Percentiles rank a stretch among this genome's conserved stretches.
These are phyloP conservation scores for Hetaerina americana DNA, from an alignment of 1,140 invertebrate species.

Conservation along the genomic window DNA sequence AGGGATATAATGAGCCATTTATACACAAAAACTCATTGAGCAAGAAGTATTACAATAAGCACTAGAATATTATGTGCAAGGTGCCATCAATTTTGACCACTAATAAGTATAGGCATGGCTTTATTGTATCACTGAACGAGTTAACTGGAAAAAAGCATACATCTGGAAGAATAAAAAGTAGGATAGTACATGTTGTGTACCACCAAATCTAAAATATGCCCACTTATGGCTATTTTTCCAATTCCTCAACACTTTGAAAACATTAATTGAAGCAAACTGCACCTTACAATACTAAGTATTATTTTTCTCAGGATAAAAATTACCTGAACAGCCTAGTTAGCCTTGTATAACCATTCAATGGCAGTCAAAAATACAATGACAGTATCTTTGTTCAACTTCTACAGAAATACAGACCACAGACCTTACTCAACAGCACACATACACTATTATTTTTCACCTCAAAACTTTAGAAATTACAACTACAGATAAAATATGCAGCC, in stretches of 20 bases:
- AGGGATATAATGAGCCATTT: neutral
- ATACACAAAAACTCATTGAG: neutral
- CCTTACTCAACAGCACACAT: neutral
- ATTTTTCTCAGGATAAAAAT: neutral
- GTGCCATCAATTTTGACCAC: neutral
- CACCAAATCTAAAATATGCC: neutral
- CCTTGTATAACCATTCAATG: neutral
- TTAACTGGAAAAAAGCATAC: neutral
- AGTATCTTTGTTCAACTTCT: neutral
- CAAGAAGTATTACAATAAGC: neutral
- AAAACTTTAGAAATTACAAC: neutral
- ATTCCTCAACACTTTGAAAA: neutral
- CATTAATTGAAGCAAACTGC: neutral
- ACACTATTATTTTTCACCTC: neutral
- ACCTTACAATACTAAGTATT: neutral
- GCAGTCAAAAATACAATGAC: neutral
- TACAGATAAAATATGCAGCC: neutral
- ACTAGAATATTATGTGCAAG: neutral
- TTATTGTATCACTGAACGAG: neutral
- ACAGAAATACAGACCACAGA: neutral
- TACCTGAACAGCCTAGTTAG: neutral
- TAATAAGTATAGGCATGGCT: neutral
- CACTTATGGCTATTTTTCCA: neutral
- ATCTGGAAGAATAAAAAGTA: neutral
- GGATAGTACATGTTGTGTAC: neutral